Percentiles rank a stretch among this genome's conserved stretches.
Conservation (phyloP, 1,140 invertebrate species). For the Brachionus plicatilis region DNA sequence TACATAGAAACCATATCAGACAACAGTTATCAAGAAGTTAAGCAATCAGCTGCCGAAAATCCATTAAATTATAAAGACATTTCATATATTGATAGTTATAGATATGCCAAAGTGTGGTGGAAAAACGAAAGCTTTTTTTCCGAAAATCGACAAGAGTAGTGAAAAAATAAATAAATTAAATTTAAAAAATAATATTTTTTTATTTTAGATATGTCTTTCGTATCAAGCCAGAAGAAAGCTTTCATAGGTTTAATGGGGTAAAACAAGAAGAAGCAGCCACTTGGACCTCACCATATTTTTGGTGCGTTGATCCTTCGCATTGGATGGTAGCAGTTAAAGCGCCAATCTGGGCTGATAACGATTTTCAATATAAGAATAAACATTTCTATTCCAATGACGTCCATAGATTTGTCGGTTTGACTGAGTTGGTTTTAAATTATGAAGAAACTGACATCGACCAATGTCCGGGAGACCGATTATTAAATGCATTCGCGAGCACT, state of each 20-base stretch:
- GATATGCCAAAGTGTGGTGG: constrained; percentile 38
- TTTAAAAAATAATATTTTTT: background rate
- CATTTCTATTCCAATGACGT: background rate
- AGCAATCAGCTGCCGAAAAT: background rate
- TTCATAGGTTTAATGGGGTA: constrained; percentile 2
- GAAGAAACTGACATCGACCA: constrained; percentile 19
- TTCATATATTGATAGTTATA: constrained; percentile 25
- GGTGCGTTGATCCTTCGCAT: background rate
- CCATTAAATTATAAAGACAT: constrained; percentile 7
- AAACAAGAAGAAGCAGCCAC: background rate
- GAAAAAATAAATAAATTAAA: background rate
- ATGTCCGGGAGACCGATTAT: constrained; percentile 25
- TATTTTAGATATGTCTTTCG: constrained; percentile 26
- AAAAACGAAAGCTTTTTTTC: constrained; percentile 23
- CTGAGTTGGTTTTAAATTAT: constrained; percentile 18
- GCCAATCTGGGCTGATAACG: constrained; percentile 33
- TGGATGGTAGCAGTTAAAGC: constrained; percentile 20
- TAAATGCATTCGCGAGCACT: constrained; percentile 28
- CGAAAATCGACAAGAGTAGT: background rate
- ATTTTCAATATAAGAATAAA: constrained; percentile 22
- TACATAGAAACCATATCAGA: constrained; percentile 20
- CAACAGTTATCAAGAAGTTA: background rate
- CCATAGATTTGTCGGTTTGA: background rate
- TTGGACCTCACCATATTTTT: constrained; percentile 38
- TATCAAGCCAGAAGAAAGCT: constrained; percentile 28